These are phyloP conservation scores for Diaphora mendica DNA, from an alignment of 2,888 invertebrate species.

Conservation along the genomic window DNA sequence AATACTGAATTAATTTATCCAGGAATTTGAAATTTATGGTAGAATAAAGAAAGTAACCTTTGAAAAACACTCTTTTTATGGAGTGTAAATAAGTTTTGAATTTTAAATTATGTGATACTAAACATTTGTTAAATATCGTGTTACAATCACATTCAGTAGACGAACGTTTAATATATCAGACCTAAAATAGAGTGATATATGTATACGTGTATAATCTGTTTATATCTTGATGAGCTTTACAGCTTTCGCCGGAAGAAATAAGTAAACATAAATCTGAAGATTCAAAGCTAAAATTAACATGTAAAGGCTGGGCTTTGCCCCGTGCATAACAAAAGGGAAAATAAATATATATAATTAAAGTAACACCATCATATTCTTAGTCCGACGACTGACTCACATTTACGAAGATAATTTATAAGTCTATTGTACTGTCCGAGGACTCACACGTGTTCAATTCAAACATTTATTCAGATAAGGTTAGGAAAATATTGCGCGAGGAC, in stretches of 20 bases:
- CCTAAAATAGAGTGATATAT: conserved; percentile 49
- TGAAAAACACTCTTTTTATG: background rate
- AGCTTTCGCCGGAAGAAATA: conserved; percentile 69
- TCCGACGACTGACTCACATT: conserved; percentile 48
- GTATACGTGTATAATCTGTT: conserved; percentile 51
- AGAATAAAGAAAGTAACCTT: background rate
- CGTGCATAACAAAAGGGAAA: conserved; percentile 53
- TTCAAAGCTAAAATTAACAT: conserved; percentile 68
- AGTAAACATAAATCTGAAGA: conserved; percentile 65
- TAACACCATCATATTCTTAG: conserved; percentile 23
- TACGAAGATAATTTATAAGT: conserved; percentile 17
- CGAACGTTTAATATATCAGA: conserved; percentile 43
- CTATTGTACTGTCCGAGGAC: conserved; percentile 26
- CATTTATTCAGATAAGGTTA: conserved; percentile 43
- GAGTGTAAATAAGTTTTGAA: background rate
- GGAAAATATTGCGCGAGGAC: conserved; percentile 16
- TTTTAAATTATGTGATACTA: background rate
- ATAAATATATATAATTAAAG: conserved; percentile 39
- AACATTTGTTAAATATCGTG: background rate
- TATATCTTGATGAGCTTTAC: conserved; percentile 67
- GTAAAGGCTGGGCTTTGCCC: conserved; percentile 51
- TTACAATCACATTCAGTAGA: conserved; percentile 25
- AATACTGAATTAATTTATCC: background rate
- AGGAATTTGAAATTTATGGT: background rate
- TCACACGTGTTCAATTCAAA: conserved; percentile 47